phyloP scores from a whole-genome alignment of 2,113 vertebrate species.

The Dinomys branickii region DNA sequence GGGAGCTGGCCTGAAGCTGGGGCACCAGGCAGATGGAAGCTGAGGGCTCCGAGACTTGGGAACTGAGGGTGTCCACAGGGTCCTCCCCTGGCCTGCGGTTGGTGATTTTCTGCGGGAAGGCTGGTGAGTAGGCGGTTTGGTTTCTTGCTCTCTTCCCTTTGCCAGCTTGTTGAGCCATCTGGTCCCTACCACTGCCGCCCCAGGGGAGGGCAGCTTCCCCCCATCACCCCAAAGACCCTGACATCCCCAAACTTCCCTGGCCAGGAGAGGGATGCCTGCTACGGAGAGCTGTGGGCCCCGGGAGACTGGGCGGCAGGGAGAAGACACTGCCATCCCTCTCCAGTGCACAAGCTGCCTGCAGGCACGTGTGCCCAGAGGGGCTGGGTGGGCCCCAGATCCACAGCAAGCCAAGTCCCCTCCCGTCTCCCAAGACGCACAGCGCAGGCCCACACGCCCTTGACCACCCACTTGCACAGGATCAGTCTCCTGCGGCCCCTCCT shows the following conservation, averaged over 20 bases:
- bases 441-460: background rate
- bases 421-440: background rate
- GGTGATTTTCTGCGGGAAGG: background rate
- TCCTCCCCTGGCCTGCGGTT: background rate
- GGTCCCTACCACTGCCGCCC: background rate
- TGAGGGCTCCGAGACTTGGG: background rate
- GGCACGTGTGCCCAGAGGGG: background rate
- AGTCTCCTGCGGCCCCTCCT: background rate
- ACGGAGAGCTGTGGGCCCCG: background rate
- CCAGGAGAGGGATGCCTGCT: background rate
- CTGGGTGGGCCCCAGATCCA: background rate
- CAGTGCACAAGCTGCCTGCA: background rate
- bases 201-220: background rate
- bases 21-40: background rate
- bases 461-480: background rate
- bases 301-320: background rate
- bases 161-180: background rate
- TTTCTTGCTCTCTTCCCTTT: background rate
- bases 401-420: background rate
- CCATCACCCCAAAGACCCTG: background rate
- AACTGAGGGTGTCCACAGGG: rapidly evolving
- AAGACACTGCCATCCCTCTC: background rate
- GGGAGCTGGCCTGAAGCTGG: background rate
- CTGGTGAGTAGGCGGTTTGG: background rate
- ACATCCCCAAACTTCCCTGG: background rate